Conservation (phyloP, 2,888 invertebrate species). For the Dascillus cervinus region DNA sequence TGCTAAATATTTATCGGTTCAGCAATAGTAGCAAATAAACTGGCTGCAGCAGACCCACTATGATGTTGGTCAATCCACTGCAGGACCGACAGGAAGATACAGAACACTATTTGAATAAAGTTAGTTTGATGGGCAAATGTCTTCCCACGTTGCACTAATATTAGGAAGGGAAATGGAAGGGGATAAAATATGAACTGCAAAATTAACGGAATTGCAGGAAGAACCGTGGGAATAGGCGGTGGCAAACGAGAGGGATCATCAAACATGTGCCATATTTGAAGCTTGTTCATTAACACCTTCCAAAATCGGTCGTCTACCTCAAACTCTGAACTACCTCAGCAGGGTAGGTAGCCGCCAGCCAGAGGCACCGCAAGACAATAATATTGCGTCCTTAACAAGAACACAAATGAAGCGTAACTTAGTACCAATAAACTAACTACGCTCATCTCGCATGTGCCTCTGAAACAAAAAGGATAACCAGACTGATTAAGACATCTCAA, state of each 20-base stretch:
- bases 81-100: slow-evolving; percentile 31
- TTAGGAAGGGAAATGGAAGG: no score
- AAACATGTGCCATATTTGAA: slow-evolving; percentile 35
- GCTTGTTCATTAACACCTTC: slow-evolving; percentile 35
- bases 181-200: no score
- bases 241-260: slow-evolving; percentile 11
- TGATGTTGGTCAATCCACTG: slow-evolving; percentile 27
- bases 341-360: slow-evolving; percentile 41
- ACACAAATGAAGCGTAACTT: slow-evolving; percentile 41
- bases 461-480: slow-evolving; percentile 58
- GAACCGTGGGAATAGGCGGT: no score
- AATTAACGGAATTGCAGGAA: no score
- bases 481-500: slow-evolving; percentile 45
- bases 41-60: slow-evolving; percentile 37
- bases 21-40: slow-evolving; percentile 31
- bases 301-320: slow-evolving; percentile 38
- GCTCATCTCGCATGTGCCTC: slow-evolving; percentile 76
- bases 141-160: slow-evolving; percentile 21
- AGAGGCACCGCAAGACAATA: slow-evolving; percentile 43
- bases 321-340: slow-evolving; percentile 29
- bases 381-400: slow-evolving; percentile 30
- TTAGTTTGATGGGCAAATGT: slow-evolving; percentile 28
- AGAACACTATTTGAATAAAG: slow-evolving; percentile 24
- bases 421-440: slow-evolving; percentile 42
- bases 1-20: slow-evolving; percentile 24